A percentile compares a stretch with the other conserved stretches of the same genome.
Evolutionary conservation across 2,888 invertebrate species (phyloP).

Genomic region (Helleia helle): DNA sequence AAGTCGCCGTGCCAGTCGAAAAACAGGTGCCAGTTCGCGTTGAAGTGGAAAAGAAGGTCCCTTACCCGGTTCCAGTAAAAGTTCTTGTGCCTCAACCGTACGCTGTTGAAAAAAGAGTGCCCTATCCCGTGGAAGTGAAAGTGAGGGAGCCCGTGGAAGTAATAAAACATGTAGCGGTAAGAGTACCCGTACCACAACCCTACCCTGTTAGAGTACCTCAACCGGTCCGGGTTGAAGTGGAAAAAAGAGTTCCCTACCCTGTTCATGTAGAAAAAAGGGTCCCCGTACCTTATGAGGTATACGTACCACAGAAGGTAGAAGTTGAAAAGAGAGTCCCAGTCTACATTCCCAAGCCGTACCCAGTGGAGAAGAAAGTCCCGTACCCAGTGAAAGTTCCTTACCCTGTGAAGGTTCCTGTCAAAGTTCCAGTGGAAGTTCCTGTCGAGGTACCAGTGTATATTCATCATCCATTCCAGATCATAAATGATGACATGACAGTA

Average conservation of each 20-base stretch:
- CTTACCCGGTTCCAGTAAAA: constrained; percentile 41
- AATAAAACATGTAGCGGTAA: constrained; percentile 53
- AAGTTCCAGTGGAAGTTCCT: constrained; percentile 41
- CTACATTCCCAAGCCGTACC: constrained; percentile 34
- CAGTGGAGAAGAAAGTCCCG: constrained; percentile 54
- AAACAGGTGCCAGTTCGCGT: constrained; percentile 45
- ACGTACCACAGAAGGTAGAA: constrained; percentile 31
- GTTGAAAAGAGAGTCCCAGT: constrained; percentile 51
- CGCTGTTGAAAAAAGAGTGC: constrained; percentile 73
- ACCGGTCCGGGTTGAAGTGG: constrained; percentile 63
- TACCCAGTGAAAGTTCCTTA: constrained; percentile 43
- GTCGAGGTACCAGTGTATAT: constrained; percentile 47
- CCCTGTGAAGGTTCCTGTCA: constrained; percentile 35
- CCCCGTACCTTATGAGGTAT: constrained; percentile 50
- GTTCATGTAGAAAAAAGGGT: constrained; percentile 64
- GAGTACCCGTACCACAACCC: constrained; percentile 58
- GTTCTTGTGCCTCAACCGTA: constrained; percentile 60
- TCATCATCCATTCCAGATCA: constrained; percentile 38
- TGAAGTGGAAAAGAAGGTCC: constrained; percentile 52
- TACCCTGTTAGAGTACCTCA: constrained; percentile 69
- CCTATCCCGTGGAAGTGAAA: constrained; percentile 63
- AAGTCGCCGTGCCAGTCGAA: constrained; percentile 42
- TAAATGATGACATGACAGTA: constrained; percentile 26
- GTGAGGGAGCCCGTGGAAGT: constrained; percentile 55
- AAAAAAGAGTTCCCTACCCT: constrained; percentile 59